Evolutionary conservation across 64 coral and sea anemone species (phyloP).

Genomic region (Stichodactyla helianthus): DNA sequence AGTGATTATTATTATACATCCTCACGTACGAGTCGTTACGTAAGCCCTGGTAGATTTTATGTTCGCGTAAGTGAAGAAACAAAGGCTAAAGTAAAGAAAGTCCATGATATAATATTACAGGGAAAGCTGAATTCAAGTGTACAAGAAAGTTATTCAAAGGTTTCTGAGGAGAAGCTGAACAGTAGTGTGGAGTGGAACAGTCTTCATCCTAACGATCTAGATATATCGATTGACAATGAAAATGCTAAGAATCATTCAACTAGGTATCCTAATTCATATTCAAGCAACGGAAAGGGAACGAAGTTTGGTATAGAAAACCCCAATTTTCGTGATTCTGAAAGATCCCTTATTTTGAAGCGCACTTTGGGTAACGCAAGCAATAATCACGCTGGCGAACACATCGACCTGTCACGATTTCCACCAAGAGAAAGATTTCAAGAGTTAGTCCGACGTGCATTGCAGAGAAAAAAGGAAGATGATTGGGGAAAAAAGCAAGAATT

Average conservation of each 20-base stretch:
- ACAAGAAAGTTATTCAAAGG: neutral
- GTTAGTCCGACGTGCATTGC: neutral
- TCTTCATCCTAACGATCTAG: neutral
- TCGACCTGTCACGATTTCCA: neutral
- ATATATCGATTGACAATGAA: neutral
- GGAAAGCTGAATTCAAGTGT: neutral
- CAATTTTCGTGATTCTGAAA: neutral
- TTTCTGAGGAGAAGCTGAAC: neutral
- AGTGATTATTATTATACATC: neutral
- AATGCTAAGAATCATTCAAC: neutral
- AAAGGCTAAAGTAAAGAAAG: neutral
- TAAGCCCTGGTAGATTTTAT: constrained; percentile 49
- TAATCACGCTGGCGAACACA: neutral
- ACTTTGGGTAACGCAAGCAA: neutral
- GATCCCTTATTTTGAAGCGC: neutral
- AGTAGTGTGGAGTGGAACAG: neutral
- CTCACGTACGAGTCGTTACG: neutral
- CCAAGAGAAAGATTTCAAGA: constrained; percentile 46
- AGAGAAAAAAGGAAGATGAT: constrained; percentile 40
- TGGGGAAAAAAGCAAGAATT: constrained; percentile 33
- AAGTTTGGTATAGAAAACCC: neutral
- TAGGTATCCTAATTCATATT: neutral
- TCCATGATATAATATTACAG: neutral
- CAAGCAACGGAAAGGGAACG: neutral
- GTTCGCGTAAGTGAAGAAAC: constrained; percentile 37